Conservation (phyloP, 2,888 invertebrate genomes). For the Diaphora mendica region DNA sequence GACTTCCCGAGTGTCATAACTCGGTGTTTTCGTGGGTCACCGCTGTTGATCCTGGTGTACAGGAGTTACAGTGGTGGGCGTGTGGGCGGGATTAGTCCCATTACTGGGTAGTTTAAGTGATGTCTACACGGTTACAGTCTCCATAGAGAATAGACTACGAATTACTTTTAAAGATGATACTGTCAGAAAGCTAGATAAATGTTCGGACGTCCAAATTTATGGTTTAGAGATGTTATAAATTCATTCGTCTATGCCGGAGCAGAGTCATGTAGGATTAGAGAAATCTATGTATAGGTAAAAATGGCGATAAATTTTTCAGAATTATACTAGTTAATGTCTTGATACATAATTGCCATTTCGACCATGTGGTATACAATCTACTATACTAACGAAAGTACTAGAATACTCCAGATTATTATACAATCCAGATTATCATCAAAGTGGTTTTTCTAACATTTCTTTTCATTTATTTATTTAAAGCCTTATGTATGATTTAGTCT, state of each 20-base stretch:
- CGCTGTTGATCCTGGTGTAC: too few species aligned
- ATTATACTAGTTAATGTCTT: neutral
- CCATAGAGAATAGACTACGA: neutral
- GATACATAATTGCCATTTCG: neutral
- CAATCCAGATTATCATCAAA: too few species aligned
- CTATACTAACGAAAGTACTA: too few species aligned
- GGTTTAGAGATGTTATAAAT: neutral
- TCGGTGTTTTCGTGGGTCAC: too few species aligned
- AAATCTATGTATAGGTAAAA: neutral
- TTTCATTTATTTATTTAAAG: too few species aligned
- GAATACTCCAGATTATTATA: too few species aligned
- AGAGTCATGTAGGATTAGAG: neutral
- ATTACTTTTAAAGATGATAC: neutral
- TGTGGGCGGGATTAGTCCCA: too few species aligned
- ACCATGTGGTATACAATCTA: conserved; percentile 1
- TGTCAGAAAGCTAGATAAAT: neutral
- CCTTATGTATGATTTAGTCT: too few species aligned
- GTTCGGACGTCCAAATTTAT: neutral
- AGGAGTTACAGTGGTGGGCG: too few species aligned
- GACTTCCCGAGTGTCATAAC: too few species aligned
- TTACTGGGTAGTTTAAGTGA: too few species aligned
- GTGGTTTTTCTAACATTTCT: too few species aligned
- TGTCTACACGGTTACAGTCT: neutral
- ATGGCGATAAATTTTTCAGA: neutral
- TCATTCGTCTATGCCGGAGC: neutral